Conservation (phyloP, 2,113 vertebrate genomes). For the Upupa epops region DNA sequence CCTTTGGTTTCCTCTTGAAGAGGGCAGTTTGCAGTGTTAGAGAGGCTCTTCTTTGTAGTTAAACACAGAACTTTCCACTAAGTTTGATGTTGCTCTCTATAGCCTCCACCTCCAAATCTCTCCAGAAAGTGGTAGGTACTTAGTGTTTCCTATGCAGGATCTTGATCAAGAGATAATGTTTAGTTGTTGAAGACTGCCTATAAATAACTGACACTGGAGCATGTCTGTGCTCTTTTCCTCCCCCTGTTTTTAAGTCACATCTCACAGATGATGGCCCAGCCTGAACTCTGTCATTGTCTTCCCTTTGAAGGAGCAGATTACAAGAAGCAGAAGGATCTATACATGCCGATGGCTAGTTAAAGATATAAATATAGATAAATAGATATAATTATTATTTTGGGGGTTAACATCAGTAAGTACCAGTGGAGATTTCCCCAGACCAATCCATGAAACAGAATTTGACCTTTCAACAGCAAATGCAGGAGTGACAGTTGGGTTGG, state of each 20-base stretch:
- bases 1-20: slow-evolving; percentile 1
- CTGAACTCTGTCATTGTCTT: background rate
- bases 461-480: background rate
- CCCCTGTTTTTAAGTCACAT: background rate
- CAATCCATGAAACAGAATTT: background rate
- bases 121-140: background rate
- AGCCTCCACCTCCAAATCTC: background rate
- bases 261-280: background rate
- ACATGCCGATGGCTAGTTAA: no score
- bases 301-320: background rate
- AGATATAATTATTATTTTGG: no score
- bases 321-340: background rate
- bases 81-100: background rate
- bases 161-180: background rate
- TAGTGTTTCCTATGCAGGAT: background rate
- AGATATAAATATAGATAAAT: background rate
- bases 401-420: background rate
- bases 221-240: background rate
- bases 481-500: background rate
- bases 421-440: background rate
- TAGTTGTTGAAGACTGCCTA: background rate
- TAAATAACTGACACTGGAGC: background rate
- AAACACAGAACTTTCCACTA: slow-evolving; percentile 14
- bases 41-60: background rate
- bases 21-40: background rate